A percentile compares a stretch with the other conserved stretches of the same genome.
Evolutionary conservation across 2,113 vertebrate species (phyloP).

Genomic region (Amblyopsis rosae): DNA sequence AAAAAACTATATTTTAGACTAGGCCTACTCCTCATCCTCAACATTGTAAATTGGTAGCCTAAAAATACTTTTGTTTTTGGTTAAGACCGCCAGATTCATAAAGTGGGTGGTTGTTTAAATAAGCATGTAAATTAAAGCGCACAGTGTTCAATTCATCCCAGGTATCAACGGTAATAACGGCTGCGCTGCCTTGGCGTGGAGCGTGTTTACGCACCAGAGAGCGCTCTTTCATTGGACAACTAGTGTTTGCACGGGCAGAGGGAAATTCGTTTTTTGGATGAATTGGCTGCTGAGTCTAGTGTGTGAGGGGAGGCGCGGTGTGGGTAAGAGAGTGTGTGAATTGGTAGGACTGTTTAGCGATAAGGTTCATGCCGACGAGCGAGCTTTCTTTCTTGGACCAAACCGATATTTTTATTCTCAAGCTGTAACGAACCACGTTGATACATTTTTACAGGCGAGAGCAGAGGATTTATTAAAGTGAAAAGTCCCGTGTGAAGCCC

Average conservation of each 20-base stretch:
- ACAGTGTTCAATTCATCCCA: neutral
- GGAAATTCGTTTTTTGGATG: constrained; percentile 49
- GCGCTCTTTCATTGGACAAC: constrained; percentile 37
- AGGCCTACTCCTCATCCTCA: too few species aligned
- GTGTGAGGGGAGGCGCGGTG: constrained; percentile 57
- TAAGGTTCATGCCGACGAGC: constrained; percentile 23
- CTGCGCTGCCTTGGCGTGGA: neutral
- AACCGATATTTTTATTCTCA: neutral
- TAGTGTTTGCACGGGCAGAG: constrained; percentile 24
- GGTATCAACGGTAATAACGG: neutral
- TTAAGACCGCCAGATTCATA: too few species aligned
- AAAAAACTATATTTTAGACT: too few species aligned
- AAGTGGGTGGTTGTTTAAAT: neutral
- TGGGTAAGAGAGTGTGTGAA: constrained; percentile 47
- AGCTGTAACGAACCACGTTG: neutral
- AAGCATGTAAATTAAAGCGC: neutral
- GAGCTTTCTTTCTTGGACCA: constrained; percentile 32
- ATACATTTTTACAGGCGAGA: constrained; percentile 5
- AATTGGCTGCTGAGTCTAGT: constrained; percentile 25
- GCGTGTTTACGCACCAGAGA: constrained; percentile 26
- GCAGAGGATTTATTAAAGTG: constrained; percentile 10
- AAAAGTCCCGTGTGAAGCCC: constrained; percentile 28
- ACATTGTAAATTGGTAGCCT: too few species aligned
- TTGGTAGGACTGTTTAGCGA: too few species aligned
- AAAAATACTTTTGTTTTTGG: too few species aligned